A percentile compares a stretch with the other conserved stretches of the same genome.
Evolutionary conservation across 2,113 vertebrate species (phyloP).

Genomic region (Cinclus cinclus): DNA sequence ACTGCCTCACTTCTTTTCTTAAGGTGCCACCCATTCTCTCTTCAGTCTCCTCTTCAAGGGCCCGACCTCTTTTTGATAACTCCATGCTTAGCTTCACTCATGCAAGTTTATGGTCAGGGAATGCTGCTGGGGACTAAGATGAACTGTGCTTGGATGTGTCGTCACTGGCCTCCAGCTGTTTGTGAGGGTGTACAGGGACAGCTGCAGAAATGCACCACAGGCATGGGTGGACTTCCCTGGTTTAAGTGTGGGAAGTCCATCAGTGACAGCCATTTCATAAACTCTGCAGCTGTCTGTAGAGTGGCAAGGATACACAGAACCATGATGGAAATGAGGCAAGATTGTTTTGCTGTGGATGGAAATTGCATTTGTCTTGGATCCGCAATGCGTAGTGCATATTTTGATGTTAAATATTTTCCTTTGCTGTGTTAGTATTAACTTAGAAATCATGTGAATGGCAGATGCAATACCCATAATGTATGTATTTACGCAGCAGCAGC

Average conservation of each 20-base stretch:
- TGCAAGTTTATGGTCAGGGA: neutral
- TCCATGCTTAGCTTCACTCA: neutral
- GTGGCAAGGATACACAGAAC: neutral
- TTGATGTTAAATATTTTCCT: constrained; percentile 9
- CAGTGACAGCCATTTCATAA: neutral
- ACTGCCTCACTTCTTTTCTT: neutral
- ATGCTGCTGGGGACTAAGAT: neutral
- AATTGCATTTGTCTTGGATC: neutral
- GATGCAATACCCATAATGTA: neutral
- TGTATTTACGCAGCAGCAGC: neutral
- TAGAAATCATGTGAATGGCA: neutral
- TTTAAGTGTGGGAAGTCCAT: neutral
- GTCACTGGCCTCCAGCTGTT: neutral
- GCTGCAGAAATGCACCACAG: neutral
- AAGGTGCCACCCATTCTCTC: neutral
- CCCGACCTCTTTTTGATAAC: neutral
- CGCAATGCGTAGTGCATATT: neutral
- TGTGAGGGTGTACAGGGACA: neutral
- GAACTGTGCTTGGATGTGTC: neutral
- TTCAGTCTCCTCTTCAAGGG: neutral
- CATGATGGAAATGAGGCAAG: neutral
- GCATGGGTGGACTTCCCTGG: neutral
- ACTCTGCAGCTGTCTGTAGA: neutral
- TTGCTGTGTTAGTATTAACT: neutral
- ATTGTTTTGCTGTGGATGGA: neutral